Evolutionary conservation across 2,113 vertebrate genomes (phyloP).

Genomic region (Prionailurus bengalensis): DNA sequence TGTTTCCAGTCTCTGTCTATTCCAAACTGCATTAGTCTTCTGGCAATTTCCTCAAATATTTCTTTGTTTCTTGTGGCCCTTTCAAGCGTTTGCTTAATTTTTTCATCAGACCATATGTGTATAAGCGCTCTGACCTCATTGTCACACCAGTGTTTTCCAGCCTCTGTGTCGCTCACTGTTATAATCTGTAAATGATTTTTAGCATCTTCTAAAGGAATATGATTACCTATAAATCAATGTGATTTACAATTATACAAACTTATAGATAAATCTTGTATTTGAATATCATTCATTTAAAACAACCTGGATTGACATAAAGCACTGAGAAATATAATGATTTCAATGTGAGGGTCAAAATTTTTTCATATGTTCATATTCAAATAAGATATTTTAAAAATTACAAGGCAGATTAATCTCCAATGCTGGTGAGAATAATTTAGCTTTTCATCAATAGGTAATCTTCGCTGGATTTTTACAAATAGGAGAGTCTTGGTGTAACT

Average conservation of each 20-base stretch:
- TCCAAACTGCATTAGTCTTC: slow-evolving; percentile 90
- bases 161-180: slow-evolving; percentile 89
- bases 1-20: slow-evolving; percentile 95
- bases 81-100: slow-evolving; percentile 92
- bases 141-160: slow-evolving; percentile 93
- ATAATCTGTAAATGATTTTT: slow-evolving; percentile 90
- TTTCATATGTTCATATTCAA: not conserved
- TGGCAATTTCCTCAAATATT: slow-evolving; percentile 94
- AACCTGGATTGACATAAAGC: not conserved
- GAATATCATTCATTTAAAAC: slow-evolving; percentile 21
- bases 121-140: slow-evolving; percentile 92
- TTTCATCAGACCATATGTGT: slow-evolving; percentile 92
- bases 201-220: slow-evolving; percentile 79
- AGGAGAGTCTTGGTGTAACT: not conserved
- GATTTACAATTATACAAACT: slow-evolving; percentile 31
- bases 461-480: slow-evolving; percentile 34
- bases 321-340: slow-evolving; percentile 21
- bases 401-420: not conserved
- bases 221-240: slow-evolving; percentile 72
- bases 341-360: not conserved
- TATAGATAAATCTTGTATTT: not conserved
- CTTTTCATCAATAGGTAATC: slow-evolving; percentile 6
- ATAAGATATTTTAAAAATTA: not conserved
- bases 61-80: slow-evolving; percentile 94
- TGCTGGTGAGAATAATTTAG: slow-evolving; percentile 11